A percentile compares a stretch with the other conserved stretches of the same genome.
Evolutionary conservation across 2,797 vertebrate genomes (phyloP).

Genomic region (Helicolenus hilgendorfi): DNA sequence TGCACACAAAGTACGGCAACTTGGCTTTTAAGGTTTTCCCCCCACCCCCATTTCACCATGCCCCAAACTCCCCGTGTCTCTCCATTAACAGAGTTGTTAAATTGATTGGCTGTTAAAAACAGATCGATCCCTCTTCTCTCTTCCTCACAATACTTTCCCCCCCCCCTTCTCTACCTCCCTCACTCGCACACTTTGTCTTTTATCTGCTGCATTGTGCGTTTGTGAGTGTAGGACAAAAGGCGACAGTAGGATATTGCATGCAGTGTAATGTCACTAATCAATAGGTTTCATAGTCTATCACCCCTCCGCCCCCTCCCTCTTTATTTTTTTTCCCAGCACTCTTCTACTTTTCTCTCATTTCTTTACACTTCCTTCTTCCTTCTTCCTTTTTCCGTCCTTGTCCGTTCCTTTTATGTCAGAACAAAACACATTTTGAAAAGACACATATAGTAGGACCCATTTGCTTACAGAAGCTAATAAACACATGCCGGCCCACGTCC

Average conservation of each 20-base stretch:
- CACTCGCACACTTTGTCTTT: slow-evolving; percentile 49
- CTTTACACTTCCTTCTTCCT: slow-evolving; percentile 34
- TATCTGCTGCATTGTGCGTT: slow-evolving; percentile 42
- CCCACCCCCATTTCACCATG: slow-evolving; percentile 46
- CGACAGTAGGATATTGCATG: slow-evolving; percentile 66
- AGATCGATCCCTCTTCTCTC: slow-evolving; percentile 76
- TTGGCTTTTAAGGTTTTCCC: slow-evolving; percentile 65
- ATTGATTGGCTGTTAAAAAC: slow-evolving; percentile 88
- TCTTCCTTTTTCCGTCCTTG: slow-evolving; percentile 30
- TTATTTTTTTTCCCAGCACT: slow-evolving; percentile 1
- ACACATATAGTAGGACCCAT: slow-evolving; percentile 72
- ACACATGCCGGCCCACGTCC: slow-evolving; percentile 77
- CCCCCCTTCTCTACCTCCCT: slow-evolving; percentile 34
- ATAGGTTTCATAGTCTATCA: slow-evolving; percentile 67
- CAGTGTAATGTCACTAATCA: slow-evolving; percentile 74
- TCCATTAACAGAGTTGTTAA: slow-evolving; percentile 89
- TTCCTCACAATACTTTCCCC: slow-evolving; percentile 44
- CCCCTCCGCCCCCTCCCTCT: not conserved
- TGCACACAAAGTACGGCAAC: slow-evolving; percentile 31
- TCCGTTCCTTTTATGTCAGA: slow-evolving; percentile 71
- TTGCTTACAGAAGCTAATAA: slow-evolving; percentile 86
- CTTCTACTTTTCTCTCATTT: slow-evolving; percentile 28
- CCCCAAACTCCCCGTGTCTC: slow-evolving; percentile 78
- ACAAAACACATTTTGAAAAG: slow-evolving; percentile 71
- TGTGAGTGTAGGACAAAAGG: slow-evolving; percentile 58